Base-by-base conservation (phyloP, 1,140 invertebrate species). In the Chironomus tepperi region DNA sequence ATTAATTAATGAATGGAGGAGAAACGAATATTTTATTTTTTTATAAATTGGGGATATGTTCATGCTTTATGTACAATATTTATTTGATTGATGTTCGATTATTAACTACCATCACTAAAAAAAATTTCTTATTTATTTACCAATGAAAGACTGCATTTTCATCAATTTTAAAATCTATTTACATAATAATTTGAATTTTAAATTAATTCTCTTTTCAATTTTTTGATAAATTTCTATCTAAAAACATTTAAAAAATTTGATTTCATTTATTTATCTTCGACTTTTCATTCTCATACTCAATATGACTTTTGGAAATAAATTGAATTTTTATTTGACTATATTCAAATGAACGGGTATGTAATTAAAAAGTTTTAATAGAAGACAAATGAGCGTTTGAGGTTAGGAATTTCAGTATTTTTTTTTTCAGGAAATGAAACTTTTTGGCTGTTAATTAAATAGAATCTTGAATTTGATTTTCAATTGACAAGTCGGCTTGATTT, bases 261-360 rank as follows among this genome's bases (percentile, higher is more conserved):
- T 57, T 57, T 57, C n/a, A 34, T 34, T 34, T 34, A 34, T 34
- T 34, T 34, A 34, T 47, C 43, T 47, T 47, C 43, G 24, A 34
- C 24, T 34, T 34, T 34, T 34, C 24, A 34, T 34, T 34, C 5
- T 34, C 24, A 34, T 34, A 2, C 24, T 34, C 24, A 34, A 34
- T 34, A 57, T 57, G 47, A 57, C 47, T 57, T n/a, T 57, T 57
- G 47, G 47, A 57, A 57, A 57, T 57, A 57, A 57, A 57, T 57
- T 57, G 47, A 57, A 57, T 57, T 57, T n/a, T 15, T 57, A 57
- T 57, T 57, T n/a, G 47, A 57, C 24, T 34, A 34, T 34, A 34
- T 57, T 57, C 47, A 57, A 5, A n/a, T 57, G 47, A 3, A 15
- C 8, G 43, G 15, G 43, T 3, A 1, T 47, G 43, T 34, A 34